Base-by-base conservation (phyloP, 1,140 invertebrate species). In the Cherax quadricarinatus region DNA sequence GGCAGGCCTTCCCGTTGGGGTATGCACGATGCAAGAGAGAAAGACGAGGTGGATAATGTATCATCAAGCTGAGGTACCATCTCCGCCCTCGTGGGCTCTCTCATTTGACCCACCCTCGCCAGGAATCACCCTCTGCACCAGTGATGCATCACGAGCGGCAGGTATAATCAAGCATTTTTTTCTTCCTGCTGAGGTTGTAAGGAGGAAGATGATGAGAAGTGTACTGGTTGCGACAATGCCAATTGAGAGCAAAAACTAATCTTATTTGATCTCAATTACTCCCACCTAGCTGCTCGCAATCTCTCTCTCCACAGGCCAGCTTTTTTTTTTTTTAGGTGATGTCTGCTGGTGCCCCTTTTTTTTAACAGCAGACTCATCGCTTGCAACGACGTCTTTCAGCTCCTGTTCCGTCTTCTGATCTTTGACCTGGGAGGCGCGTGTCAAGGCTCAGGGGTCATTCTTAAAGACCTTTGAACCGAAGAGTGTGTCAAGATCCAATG, bases 1-100 rank as follows among this genome's bases (percentile, higher is more conserved):
- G 30, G 30, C 30, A 41, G 30, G 30, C 30, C 30, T 41, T 41
- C 30, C 30, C 30, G 30, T 41, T 41, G 30, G 30, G 30, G 30
- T 41, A 2, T 41, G 30, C 30, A 41, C 30, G 30, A 41, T 41
- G 30, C 30, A 41, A 41, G 30, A 41, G 30, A 41, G 30, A n/a
- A n/a, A n/a, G n/a, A n/a, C n/a, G n/a, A 41, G 30, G 5, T 48
- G 83, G 83, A 62, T 18, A 48, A 18, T 70, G 62, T 85, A 85
- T 85, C 83, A 85, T 85, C 62, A 85, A 18, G 62, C 18, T 30
- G 60, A 70, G 60, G 62, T 70, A 85, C 82, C 62, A 62, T 70
- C 83, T 66, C 83, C n/a, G 62, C 83, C 41, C 83, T 62, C 70
- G 60, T 85, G 62, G 60, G 5, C 83, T 85, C 60, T 85, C 30